A percentile compares a stretch with the other conserved stretches of the same genome.
Evolutionary conservation across 2,888 invertebrate genomes (phyloP).

Genomic region (Ptilodon capucinus): DNA sequence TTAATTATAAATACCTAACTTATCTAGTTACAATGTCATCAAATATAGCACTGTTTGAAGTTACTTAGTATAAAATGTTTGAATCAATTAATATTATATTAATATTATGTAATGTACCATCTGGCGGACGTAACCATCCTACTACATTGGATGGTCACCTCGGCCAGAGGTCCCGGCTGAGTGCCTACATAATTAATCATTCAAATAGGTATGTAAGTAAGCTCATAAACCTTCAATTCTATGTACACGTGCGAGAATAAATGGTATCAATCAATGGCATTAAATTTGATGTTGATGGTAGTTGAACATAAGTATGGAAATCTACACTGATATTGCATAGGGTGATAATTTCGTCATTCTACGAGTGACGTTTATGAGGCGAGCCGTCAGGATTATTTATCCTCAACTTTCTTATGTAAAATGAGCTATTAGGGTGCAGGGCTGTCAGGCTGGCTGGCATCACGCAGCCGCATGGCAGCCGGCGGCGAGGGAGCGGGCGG

Average conservation of each 20-base stretch:
- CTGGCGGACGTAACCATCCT: too few relatives aligned
- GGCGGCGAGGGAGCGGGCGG: slow-evolving; percentile 30
- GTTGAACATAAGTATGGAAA: too few relatives aligned
- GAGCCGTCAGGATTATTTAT: background rate
- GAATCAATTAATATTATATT: too few relatives aligned
- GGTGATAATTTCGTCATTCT: background rate
- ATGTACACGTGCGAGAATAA: background rate
- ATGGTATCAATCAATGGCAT: background rate
- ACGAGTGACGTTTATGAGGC: background rate
- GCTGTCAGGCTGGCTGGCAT: slow-evolving; percentile 32
- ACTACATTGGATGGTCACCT: background rate
- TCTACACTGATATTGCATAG: background rate
- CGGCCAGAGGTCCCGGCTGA: background rate
- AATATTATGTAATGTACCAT: too few relatives aligned
- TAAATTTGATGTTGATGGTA: too few relatives aligned
- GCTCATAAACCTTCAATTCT: background rate
- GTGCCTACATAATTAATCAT: background rate
- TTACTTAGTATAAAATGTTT: too few relatives aligned
- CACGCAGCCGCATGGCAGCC: slow-evolving; percentile 44
- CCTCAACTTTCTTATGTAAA: slow-evolving; percentile 16
- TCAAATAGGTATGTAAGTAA: background rate
- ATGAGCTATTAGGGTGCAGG: slow-evolving; percentile 28
- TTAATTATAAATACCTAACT: background rate
- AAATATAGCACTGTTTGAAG: background rate
- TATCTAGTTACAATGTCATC: background rate